phyloP scores from a whole-genome alignment of 35 echinoderm and acorn worm genomes.

The Antedon bifida region DNA sequence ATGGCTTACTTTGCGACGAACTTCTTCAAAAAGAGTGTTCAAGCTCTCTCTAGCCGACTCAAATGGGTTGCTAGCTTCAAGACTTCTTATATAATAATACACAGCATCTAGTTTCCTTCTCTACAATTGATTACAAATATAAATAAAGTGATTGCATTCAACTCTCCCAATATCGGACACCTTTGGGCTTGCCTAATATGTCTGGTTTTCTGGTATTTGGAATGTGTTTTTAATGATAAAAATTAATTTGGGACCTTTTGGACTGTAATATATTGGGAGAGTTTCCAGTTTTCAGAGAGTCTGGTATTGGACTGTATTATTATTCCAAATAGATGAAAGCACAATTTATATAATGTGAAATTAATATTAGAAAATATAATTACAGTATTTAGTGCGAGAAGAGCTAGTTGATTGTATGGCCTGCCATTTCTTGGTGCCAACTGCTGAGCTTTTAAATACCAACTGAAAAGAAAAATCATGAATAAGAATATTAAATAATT shows the following conservation, averaged over 20 bases:
- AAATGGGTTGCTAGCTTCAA: slow-evolving; percentile 86
- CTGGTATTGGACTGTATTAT: too few relatives aligned
- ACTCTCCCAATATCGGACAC: too few relatives aligned
- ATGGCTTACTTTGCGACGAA: slow-evolving; percentile 67
- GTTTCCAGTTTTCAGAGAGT: too few relatives aligned
- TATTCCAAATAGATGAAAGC: too few relatives aligned
- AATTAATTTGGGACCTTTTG: too few relatives aligned
- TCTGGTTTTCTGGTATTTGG: too few relatives aligned
- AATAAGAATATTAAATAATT: background rate
- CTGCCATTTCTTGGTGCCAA: slow-evolving; percentile 91
- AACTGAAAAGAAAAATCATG: slow-evolving; percentile 36
- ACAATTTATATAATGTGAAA: too few relatives aligned
- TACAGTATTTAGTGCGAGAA: slow-evolving; percentile 90
- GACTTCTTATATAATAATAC: slow-evolving; percentile 94
- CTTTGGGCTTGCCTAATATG: too few relatives aligned
- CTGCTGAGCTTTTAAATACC: slow-evolving; percentile 89
- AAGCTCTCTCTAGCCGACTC: slow-evolving; percentile 83
- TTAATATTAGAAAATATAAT: background rate
- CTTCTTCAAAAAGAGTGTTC: slow-evolving; percentile 94
- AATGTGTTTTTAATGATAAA: too few relatives aligned
- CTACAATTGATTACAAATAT: slow-evolving; percentile 9
- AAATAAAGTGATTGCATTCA: too few relatives aligned
- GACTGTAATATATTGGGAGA: too few relatives aligned
- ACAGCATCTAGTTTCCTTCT: slow-evolving; percentile 96
- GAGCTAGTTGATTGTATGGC: slow-evolving; percentile 96